Evolutionary conservation across 2,113 vertebrate genomes (phyloP), one percentile per base, ranked within the genome.

Genomic region (Salvelinus namaycush): DNA sequence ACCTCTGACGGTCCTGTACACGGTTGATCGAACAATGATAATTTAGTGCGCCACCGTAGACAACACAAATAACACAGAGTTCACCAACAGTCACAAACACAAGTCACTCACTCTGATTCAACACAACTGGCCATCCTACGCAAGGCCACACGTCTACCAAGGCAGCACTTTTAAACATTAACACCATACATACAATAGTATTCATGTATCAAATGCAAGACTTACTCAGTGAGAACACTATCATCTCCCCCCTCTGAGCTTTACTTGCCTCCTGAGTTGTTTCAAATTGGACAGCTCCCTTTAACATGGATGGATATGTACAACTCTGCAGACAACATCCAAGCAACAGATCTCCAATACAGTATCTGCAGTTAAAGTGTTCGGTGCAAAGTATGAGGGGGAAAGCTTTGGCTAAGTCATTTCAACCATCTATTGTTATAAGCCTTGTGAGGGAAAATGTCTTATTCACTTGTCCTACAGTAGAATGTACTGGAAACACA

Each of bases 291-390:
- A 31, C 44, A 60, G 49, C 60, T 68, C 74, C 39, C 48, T 59
- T 59, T 31, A 76, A 73, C 57, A 71, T 62, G 60, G 51, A 83
- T 75, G 51, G 89, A 77, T 87, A 89, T 83, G 62, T 85, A 86
- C 82, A 92, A 84, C 78, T 86, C 70, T 12, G 34, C 79, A 67
- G 59, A 22, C 51, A 51, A 87, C 70, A 83, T 73, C 64, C 65
- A 84, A 84, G 79, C 39, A 81, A 84, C 77, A 68, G 59, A 51
- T 85, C 79, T 79, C 73, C 75, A 79, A 85, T 90, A 90, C 87
- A 87, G 78, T 87, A 83, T 81, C 83, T 92, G 85, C 85, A 82
- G 75, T 83, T 91, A 92, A 93, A 93, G 92, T 93, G 89, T 91
- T 84, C 73, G 67, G 90, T 92, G 91, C 90, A 89, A 90, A 81